Base-by-base conservation (phyloP, 2,888 invertebrate species). In the Ormyrus rosae region DNA sequence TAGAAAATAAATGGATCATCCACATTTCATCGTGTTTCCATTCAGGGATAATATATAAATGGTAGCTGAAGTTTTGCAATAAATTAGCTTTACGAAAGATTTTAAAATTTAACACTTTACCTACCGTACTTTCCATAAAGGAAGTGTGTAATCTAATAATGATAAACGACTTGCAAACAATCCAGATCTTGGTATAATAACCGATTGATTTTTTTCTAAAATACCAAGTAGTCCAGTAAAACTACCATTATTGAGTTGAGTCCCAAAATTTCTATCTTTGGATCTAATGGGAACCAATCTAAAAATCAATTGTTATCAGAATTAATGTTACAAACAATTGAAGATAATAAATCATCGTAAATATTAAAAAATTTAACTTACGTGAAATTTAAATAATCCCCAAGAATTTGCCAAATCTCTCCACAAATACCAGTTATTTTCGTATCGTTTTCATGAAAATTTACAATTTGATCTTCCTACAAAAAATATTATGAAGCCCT, bases 41-140 rank as follows among this genome's bases (percentile, higher is more conserved):
- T 60, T 81, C 78, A 6, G 81, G 81, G 60, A 51, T 64, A 34
- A 85, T 81, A 65, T 84, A 84, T 8, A 84, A 70, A 68, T 82
- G 58, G 65, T 84, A 84, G 13, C 85, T 85, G 48, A 9, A 71
- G 51, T 9, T 34, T 34, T 34, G 3, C 4, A 34, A 34, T 4
- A 34, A 34, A 34, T 34, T 34, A 34, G 34, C 34, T 34, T 34
- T 4, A 4, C 34, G 0, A 34, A 34, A 34, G 34, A 4, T 34
- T 0, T 34, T 34, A 34, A 34, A 4, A 34, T 4, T 34, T 4
- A 34, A 34, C 4, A 34, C 4, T 34, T 46, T 34, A 6, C 70
- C 13, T 71, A 85, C 85, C 83, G 82, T 45, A 77, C 71, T 46
- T 65, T 78, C 84, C 85, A 86, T 3, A 85, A 48, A 4, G 85